Percentiles rank a stretch among this genome's conserved stretches.
Evolutionary conservation across 2,113 vertebrate genomes (phyloP).

Genomic region (Oncorhynchus kisutch): DNA sequence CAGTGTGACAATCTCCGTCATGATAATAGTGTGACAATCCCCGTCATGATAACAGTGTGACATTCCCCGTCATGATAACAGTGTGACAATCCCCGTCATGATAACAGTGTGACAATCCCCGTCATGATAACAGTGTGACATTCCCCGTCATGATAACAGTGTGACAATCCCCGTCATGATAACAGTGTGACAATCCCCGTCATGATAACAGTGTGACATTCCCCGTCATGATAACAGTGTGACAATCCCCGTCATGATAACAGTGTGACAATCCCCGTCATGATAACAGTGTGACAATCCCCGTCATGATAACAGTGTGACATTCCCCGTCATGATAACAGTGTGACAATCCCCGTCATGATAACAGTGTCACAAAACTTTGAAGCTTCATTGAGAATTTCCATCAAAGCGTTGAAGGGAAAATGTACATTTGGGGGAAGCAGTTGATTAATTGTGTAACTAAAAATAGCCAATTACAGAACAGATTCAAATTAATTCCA

Average conservation of each 20-base stretch:
- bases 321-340: background rate
- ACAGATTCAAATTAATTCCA: background rate
- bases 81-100: background rate
- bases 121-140: background rate
- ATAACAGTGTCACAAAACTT: background rate
- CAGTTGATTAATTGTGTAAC: background rate
- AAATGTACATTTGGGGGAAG: background rate
- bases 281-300: background rate
- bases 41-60: background rate
- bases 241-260: background rate
- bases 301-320: background rate
- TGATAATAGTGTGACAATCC: no score
- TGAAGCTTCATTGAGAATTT: background rate
- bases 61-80: no score
- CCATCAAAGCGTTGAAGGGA: background rate
- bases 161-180: background rate
- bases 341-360: background rate
- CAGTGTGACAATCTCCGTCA: no score
- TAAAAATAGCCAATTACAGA: background rate
- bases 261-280: background rate
- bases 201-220: background rate
- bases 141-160: no score
- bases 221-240: no score
- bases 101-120: background rate
- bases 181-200: background rate